Base-by-base conservation (phyloP, 1,140 invertebrate species). In the Trichogramma pretiosum region DNA sequence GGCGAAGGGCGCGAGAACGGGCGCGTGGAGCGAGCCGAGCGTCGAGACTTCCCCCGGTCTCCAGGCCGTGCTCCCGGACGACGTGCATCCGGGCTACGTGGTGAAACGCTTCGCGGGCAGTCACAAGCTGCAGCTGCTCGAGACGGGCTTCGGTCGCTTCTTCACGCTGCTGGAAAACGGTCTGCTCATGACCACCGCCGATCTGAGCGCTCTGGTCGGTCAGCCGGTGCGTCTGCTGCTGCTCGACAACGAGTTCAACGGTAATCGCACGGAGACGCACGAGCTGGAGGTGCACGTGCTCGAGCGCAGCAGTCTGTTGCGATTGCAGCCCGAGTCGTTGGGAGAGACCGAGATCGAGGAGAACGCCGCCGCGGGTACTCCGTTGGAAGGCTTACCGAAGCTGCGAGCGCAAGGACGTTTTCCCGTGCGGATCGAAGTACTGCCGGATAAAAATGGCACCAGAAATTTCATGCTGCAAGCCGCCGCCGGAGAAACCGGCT, bases 131-230 rank as follows among this genome's bases (percentile, higher is more conserved):
- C 78, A 76, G 16, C 69, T 88, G 11, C 63, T 89, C 53, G 83
- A 89, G 52, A 86, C 80, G 17, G 85, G 81, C 35, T 87, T 80
- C 63, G 84, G 84, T 10, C 78, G 85, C 39, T 91, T 83, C 61
- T 93, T 93, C 63, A 84, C 89, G 1, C 80, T 93, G 23, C 76
- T 93, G n/a, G 80, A 85, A 39, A 84, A 90, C 65, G 90, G 89
- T 18, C 77, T 91, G 34, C 79, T 93, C 8, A 93, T 93, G 88
- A 92, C 88, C 14, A 91, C 88, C 2, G 79, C 85, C 3, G 87
- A 90, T 55, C 72, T 92, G 4, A 78, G 79, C 18, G 83, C 87
- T 4, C 65, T 93, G n/a, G 77, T 89, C 21, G 82, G 89, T 61
- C 75, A 79, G 34, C 84, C 86, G 0, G 78, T 93, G 7, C 82